phyloP scores from a whole-genome alignment of 2,888 invertebrate species.

The Diadegma fenestrale region DNA sequence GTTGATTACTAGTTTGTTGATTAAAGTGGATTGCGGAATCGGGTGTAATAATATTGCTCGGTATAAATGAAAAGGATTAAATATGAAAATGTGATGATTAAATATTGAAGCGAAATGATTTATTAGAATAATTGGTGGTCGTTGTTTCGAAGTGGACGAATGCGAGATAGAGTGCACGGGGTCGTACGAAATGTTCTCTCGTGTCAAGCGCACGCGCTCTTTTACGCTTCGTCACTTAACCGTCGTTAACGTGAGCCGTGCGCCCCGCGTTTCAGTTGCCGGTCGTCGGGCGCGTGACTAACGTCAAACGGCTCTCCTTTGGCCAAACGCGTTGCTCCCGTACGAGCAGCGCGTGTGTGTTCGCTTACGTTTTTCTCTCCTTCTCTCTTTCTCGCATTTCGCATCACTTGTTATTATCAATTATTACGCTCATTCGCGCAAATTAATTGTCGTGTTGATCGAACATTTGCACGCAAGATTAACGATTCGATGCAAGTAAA shows the following conservation, averaged over 20 bases:
- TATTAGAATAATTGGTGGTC: neutral
- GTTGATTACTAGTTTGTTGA: neutral
- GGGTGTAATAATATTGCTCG: neutral
- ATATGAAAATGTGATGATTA: neutral
- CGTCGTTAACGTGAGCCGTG: slow-evolving; percentile 61
- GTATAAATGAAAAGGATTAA: neutral
- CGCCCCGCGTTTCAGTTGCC: slow-evolving; percentile 70
- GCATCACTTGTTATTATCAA: slow-evolving; percentile 18
- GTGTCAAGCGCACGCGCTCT: slow-evolving; percentile 69
- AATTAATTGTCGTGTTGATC: slow-evolving; percentile 23
- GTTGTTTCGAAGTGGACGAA: neutral
- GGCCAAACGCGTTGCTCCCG: slow-evolving; percentile 46
- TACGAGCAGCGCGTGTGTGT: slow-evolving; percentile 60
- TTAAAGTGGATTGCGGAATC: neutral
- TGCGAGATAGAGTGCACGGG: neutral
- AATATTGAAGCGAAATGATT: neutral
- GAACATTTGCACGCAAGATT: neutral
- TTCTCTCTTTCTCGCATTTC: neutral
- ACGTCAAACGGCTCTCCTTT: slow-evolving; percentile 53
- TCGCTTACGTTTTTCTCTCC: slow-evolving; percentile 21
- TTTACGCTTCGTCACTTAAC: slow-evolving; percentile 66
- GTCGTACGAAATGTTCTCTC: slow-evolving; percentile 14
- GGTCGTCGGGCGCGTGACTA: slow-evolving; percentile 66
- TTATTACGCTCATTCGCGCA: slow-evolving; percentile 22
- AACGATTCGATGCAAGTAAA: slow-evolving; percentile 4